Percentiles rank a stretch among this genome's conserved stretches.
Conservation (phyloP, 2,888 invertebrate species). For the Loripinus fragilis region DNA sequence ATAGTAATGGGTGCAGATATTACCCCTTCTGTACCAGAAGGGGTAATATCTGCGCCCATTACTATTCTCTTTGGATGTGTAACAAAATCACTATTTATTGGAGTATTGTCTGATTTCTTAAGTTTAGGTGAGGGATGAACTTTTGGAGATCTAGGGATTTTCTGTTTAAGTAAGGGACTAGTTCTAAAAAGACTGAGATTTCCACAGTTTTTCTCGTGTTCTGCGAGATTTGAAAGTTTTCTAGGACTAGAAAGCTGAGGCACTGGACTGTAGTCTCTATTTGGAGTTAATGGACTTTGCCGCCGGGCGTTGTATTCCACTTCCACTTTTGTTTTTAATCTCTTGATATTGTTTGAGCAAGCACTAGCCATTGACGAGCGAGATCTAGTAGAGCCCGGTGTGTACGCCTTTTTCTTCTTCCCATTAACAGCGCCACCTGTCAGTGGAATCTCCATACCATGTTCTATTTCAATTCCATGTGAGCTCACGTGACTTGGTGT, state of each 20-base stretch:
- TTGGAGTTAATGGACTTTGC: constrained; percentile 67
- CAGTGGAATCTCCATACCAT: constrained; percentile 76
- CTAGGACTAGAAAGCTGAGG: constrained; percentile 71
- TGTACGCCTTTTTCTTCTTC: constrained; percentile 51
- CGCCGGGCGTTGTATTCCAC: constrained; percentile 53
- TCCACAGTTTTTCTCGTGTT: constrained; percentile 64
- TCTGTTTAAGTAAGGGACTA: constrained; percentile 66
- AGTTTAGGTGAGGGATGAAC: constrained; percentile 70
- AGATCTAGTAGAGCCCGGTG: constrained; percentile 70
- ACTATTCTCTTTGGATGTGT: constrained; percentile 34
- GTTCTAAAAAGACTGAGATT: constrained; percentile 69
- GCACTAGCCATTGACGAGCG: constrained; percentile 65
- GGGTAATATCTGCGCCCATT: constrained; percentile 57
- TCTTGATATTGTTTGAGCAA: constrained; percentile 54
- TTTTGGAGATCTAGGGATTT: constrained; percentile 70
- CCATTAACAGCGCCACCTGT: constrained; percentile 59
- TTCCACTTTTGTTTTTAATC: constrained; percentile 66
- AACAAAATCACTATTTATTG: background rate
- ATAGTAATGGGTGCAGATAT: no score
- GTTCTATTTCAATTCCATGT: constrained; percentile 69
- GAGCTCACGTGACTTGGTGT: constrained; percentile 66
- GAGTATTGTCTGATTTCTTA: constrained; percentile 44
- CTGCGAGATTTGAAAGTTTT: constrained; percentile 64
- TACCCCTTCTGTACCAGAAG: no score
- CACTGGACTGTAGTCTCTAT: constrained; percentile 66